Conservation (phyloP, 1,140 invertebrate genomes). For the Zaprionus africanus region DNA sequence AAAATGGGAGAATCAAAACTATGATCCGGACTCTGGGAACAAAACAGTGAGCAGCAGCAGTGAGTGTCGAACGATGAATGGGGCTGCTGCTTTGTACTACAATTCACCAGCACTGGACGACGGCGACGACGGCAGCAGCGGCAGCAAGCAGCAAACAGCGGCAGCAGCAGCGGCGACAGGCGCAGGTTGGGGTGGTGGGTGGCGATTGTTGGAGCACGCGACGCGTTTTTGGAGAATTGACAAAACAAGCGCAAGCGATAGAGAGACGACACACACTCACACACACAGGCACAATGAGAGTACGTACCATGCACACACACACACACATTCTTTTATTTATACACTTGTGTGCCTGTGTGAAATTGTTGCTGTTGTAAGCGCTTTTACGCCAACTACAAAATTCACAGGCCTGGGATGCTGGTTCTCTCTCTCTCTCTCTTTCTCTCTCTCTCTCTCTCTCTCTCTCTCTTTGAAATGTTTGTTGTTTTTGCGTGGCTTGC, state of each 20-base stretch:
- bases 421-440: constrained; percentile 22
- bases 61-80: constrained; percentile 77
- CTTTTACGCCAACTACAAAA: constrained; percentile 59
- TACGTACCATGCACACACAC: constrained; percentile 33
- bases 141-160: constrained; percentile 8
- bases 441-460: constrained; percentile 25
- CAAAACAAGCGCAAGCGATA: constrained; percentile 67
- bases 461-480: constrained; percentile 26
- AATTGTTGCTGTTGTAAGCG: constrained; percentile 64
- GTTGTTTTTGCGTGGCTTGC: constrained; percentile 63
- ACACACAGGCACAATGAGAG: constrained; percentile 34
- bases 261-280: constrained; percentile 26
- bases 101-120: constrained; percentile 46
- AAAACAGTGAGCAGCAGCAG: constrained; percentile 51
- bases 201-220: constrained; percentile 59
- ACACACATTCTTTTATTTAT: constrained; percentile 4
- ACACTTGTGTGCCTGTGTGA: constrained; percentile 21
- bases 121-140: constrained; percentile 14
- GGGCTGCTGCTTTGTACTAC: constrained; percentile 64
- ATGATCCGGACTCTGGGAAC: constrained; percentile 47
- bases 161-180: constrained; percentile 37
- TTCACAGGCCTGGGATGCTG: constrained; percentile 53
- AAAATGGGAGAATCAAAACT: constrained; percentile 55
- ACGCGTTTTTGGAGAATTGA: constrained; percentile 73
- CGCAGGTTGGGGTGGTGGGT: constrained; percentile 40